Base-by-base conservation (phyloP, 2,888 invertebrate genomes). In the Scaptomyza caliginosa region DNA sequence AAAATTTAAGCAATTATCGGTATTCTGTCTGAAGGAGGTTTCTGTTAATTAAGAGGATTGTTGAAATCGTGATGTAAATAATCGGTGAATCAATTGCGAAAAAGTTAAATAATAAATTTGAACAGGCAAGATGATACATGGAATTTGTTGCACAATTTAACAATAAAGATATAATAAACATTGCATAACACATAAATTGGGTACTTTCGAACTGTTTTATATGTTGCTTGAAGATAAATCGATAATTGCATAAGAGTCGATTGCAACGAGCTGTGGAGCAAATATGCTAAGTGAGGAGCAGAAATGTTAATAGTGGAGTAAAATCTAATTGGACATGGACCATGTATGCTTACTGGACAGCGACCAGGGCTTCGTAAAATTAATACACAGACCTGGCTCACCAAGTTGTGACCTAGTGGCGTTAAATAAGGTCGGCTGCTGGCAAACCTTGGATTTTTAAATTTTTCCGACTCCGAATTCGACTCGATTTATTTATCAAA, bases 391-490 rank as follows among this genome's bases (percentile, higher is more conserved):
- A 51, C 38, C 40, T 38, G 67, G 55, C 67, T n/a, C 60, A 77
- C 71, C 40, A 77, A 66, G 74, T 77, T 62, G 77, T 82, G 82
- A 82, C 82, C 82, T 82, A 79, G 66, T 77, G 71, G 75, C 66
- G 67, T 67, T 68, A 40, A 72, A 73, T 70, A 83, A 88, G 88
- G 86, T 88, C 84, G 86, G 72, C 71, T 57, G 68, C 55, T 62
- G 64, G 60, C 62, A 65, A 59, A 63, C 56, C 50, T 81, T 65
- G 73, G 59, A 56, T 45, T 63, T 51, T 48, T 13, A 54, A 54
- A 54, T 56, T 46, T 79, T 65, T 70, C 71, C 66, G 71, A 79
- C 49, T 43, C 43, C 26, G 38, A 65, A 72, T 65, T 63, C 36
- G 50, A 79, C 26, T 48, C 23, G 45, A 36, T 55, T 43, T 28